Evolutionary conservation across 2,797 vertebrate species (phyloP).

Genomic region (Pangasius djambal): DNA sequence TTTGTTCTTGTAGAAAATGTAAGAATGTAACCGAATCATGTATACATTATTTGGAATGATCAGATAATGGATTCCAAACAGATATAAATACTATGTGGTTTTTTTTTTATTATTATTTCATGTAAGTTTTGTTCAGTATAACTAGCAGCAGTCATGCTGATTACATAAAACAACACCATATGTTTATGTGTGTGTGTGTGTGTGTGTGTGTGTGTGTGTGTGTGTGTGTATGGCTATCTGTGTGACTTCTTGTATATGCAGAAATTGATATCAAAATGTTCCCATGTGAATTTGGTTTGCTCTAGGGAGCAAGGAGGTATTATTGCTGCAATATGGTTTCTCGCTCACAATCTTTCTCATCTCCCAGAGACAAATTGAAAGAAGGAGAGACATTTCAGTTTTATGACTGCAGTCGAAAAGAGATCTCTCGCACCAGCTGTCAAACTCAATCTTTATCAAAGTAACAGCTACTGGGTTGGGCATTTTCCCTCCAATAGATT

Average conservation of each 20-base stretch:
- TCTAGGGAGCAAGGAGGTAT: not conserved
- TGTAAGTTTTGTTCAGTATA: not conserved
- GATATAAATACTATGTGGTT: not conserved
- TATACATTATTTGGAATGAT: not conserved
- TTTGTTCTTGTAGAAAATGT: not conserved
- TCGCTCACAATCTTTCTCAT: conserved; percentile 13
- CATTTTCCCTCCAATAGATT: not conserved
- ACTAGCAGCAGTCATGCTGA: not conserved
- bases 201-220: conserved; percentile 15
- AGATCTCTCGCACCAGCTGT: not conserved
- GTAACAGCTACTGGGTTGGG: conserved; percentile 4
- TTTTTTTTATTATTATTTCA: no score
- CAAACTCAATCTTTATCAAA: conserved; percentile 2
- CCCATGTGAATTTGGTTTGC: not conserved
- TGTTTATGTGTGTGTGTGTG: conserved; percentile 8
- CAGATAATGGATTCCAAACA: not conserved
- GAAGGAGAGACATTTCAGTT: conserved; percentile 1
- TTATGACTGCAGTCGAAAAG: not conserved
- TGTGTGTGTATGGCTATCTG: not conserved
- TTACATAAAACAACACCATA: not conserved
- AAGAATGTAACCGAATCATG: not conserved
- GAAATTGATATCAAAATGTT: not conserved
- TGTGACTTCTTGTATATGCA: not conserved
- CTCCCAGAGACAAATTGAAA: conserved; percentile 20
- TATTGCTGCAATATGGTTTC: conserved; percentile 19